Base-by-base conservation (phyloP, 1,140 invertebrate species). In the Drosophila pallidifrons region DNA sequence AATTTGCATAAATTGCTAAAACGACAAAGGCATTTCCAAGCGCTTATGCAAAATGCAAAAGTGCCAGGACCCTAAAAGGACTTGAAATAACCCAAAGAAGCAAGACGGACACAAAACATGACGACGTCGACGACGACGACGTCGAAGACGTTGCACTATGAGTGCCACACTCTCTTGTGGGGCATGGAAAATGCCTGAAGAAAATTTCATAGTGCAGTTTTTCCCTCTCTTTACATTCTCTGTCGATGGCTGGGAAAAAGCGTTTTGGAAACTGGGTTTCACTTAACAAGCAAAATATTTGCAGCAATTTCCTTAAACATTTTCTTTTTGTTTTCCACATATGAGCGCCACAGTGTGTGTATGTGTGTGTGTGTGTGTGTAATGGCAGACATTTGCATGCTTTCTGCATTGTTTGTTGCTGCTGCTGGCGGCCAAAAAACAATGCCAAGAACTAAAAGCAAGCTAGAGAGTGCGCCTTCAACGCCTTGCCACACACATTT, bases 281-380 rank as follows among this genome's bases (percentile, higher is more conserved):
- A 85, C 81, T 89, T 89, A 89, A 90, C 86, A 89, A 89, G 85
- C 81, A 85, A 89, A 89, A 89, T 88, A 88, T 89, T 88, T 88
- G 85, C 85, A 78, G 85, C 83, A 88, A 88, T 88, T 88, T 88
- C 85, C 83, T 85, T 85, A 89, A 88, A 88, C 80, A 88, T 89
- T 88, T 89, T 88, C 81, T 85, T 85, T 82, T 71, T 64, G 65
- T 66, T 79, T 65, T 10, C 16, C 16, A 57, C 54, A 57, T 11
- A 38, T 15, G 63, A 25, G 69, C 15, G 20, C 20, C 20, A 3
- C 20, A 25, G 16, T 35, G 16, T 20, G 3, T 38, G 28, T 46
- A 35, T 55, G 20, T 64, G 60, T 38, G 20, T 20, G 20, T 38
- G 28, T 46, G 41, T 55, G 28, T 71, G 59, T 64, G 60, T 71